Evolutionary conservation across 2,113 vertebrate species (phyloP).

Genomic region (Columba janthina): DNA sequence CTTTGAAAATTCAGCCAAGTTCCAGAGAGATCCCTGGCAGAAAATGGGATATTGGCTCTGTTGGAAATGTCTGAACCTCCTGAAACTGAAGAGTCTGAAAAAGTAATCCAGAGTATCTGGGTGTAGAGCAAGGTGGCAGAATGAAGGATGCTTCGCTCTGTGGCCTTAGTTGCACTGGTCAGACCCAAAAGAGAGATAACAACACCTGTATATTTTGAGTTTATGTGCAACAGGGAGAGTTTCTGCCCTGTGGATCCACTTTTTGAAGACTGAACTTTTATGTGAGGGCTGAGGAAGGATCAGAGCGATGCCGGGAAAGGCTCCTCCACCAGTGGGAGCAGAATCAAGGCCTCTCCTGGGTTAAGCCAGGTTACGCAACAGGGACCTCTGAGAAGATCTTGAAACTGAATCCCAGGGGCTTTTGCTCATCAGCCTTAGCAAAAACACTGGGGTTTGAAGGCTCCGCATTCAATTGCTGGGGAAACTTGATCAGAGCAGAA

Average conservation of each 20-base stretch:
- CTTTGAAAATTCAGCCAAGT: background rate
- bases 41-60: background rate
- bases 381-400: background rate
- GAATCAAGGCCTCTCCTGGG: background rate
- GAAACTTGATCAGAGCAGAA: constrained; percentile 51
- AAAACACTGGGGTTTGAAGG: constrained; percentile 23
- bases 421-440: background rate
- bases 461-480: constrained; percentile 29
- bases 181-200: background rate
- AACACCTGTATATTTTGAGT: background rate
- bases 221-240: background rate
- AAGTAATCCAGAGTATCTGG: background rate
- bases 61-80: background rate
- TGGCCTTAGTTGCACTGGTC: background rate
- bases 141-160: background rate
- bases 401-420: constrained; percentile 1
- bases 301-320: background rate
- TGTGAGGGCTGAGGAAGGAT: background rate
- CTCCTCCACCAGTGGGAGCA: fast-evolving
- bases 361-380: background rate
- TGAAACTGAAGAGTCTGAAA: background rate
- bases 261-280: background rate
- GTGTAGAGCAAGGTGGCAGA: constrained; percentile 1
- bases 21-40: constrained; percentile 31
- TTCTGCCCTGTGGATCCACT: background rate